Evolutionary conservation across 2,888 invertebrate species (phyloP), one percentile per base, ranked within the genome.

Genomic region (Eremobia ochroleuca): DNA sequence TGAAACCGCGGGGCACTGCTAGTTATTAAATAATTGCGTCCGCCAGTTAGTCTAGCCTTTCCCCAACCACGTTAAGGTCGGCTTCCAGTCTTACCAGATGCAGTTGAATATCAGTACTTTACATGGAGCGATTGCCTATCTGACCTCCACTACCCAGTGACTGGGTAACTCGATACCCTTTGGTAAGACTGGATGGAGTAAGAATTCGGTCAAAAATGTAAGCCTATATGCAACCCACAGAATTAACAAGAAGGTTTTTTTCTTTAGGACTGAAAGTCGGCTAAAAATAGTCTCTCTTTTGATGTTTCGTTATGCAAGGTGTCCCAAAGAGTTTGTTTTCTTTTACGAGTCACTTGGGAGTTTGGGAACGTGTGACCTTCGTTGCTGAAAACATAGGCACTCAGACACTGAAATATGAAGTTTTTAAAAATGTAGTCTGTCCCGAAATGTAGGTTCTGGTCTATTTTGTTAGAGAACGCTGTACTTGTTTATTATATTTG

Each of bases 261-360:
- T 62, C 46, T 59, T 73, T 40, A 43, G 4, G 61, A 62, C 25
- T 46, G 18, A 37, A 9, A n/a, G 43, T 43, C 4, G 13, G 28
- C 66, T 73, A 85, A 81, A 83, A 81, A 85, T 85, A 83, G 67
- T 18, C 4, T 2, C 28, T 62, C 72, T 75, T 73, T 82, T 59
- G 73, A 84, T 64, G 75, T 67, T 55, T 25, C 6, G 49, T 72
- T 72, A 76, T 66, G 28, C 52, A 52, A 49, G 65, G 34, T 25
- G 31, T 52, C 49, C 43, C n/a, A 64, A 76, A 70, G 62, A 21
- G 46, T 75, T 64, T 68, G 70, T 82, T 28, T 52, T 77, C 59
- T 61, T 71, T 80, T 62, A 80, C 37, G 61, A 66, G 43, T n/a
- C 65, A 6, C 58, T 67, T 31, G 59, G 52, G 49, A 34, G 6